A percentile compares a stretch with the other conserved stretches of the same genome.
These are phyloP conservation scores for Emydura subglobosa DNA, from an alignment of 2,113 vertebrate genomes.

Conservation along the genomic window DNA sequence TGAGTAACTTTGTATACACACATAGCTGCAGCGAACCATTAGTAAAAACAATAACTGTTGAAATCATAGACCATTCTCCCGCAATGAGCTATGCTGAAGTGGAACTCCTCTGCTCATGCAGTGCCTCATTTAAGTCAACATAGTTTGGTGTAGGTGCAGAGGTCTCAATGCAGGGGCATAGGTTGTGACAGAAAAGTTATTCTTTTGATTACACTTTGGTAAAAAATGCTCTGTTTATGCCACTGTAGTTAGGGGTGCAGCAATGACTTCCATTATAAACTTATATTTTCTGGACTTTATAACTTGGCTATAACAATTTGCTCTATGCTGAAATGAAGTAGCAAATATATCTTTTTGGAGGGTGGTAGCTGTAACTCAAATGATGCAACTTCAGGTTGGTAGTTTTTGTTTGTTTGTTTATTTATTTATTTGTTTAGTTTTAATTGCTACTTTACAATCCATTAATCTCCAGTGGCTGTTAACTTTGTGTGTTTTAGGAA, in stretches of 20 bases:
- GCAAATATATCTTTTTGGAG: background rate
- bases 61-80: background rate
- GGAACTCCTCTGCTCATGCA: background rate
- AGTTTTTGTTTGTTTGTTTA: constrained; percentile 1
- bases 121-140: background rate
- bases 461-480: background rate
- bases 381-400: background rate
- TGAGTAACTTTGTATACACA: background rate
- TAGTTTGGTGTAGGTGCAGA: background rate
- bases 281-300: background rate
- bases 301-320: background rate
- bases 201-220: background rate
- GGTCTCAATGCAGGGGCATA: background rate
- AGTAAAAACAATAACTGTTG: background rate
- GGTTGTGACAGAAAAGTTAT: background rate
- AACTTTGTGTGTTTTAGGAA: constrained; percentile 3
- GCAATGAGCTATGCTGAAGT: background rate
- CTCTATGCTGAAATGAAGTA: background rate
- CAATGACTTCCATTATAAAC: background rate
- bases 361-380: background rate
- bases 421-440: constrained; percentile 21
- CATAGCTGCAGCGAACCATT: background rate
- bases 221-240: background rate
- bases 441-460: constrained; percentile 17
- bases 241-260: background rate